A percentile compares a stretch with the other conserved stretches of the same genome.
phyloP scores from a whole-genome alignment of 2,797 vertebrate species.

The Myoxocephalus aenaeus region DNA sequence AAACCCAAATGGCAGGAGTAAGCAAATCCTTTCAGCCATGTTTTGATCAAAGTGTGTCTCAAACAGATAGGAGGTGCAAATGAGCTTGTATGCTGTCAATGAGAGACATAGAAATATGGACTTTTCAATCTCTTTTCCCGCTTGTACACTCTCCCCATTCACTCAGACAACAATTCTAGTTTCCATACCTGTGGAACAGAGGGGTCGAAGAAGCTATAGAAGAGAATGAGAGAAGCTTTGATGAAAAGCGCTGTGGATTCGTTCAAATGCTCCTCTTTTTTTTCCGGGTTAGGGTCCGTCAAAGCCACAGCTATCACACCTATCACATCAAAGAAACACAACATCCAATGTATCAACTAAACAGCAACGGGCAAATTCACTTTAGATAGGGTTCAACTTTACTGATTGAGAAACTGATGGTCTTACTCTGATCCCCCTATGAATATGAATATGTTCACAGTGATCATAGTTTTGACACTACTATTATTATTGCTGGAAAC shows the following conservation, averaged over 20 bases:
- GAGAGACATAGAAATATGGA: neutral
- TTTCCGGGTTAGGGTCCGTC: conserved; percentile 47
- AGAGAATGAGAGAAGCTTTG: conserved; percentile 85
- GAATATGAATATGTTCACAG: neutral
- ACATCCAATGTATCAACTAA: neutral
- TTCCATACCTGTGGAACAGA: conserved; percentile 88
- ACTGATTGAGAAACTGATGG: neutral
- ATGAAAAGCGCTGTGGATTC: conserved; percentile 71
- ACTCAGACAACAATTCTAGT: neutral
- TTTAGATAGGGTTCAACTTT: neutral
- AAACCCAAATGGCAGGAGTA: conserved; percentile 37
- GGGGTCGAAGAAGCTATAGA: conserved; percentile 90
- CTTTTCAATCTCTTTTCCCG: conserved; percentile 5
- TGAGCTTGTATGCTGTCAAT: conserved; percentile 18
- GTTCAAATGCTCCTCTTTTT: conserved; percentile 77
- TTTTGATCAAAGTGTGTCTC: conserved; percentile 36
- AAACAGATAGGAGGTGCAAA: conserved; percentile 28
- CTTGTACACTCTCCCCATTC: neutral
- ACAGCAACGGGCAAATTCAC: conserved; percentile 17
- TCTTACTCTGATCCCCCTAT: conserved; percentile 12
- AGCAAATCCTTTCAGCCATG: conserved; percentile 17
- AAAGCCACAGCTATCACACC: conserved; percentile 90
- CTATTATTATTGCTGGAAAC: neutral
- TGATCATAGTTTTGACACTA: conserved; percentile 15
- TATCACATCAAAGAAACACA: conserved; percentile 68